A percentile compares a stretch with the other conserved stretches of the same genome.
Conservation (phyloP, 1,140 invertebrate genomes). For the Bombus affinis region DNA sequence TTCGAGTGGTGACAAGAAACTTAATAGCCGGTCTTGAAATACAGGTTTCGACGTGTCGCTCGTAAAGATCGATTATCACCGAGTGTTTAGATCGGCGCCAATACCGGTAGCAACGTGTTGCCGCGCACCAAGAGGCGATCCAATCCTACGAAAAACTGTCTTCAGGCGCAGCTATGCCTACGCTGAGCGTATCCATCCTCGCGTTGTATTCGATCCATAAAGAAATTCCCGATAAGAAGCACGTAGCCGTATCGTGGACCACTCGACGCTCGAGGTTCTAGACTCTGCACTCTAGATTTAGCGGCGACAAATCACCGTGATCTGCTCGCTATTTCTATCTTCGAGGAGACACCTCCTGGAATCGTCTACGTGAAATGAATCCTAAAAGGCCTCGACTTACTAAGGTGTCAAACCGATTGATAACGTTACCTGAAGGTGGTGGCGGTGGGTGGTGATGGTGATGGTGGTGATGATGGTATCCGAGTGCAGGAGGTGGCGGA, state of each 20-base stretch:
- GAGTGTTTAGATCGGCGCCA: slow-evolving; percentile 62
- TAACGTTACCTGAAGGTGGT: slow-evolving; percentile 72
- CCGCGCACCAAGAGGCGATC: slow-evolving; percentile 52
- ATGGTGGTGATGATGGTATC: slow-evolving; percentile 76
- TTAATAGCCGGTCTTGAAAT: slow-evolving; percentile 71
- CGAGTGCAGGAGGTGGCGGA: slow-evolving; percentile 74
- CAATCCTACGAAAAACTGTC: not conserved
- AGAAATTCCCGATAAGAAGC: slow-evolving; percentile 13
- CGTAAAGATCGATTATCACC: slow-evolving; percentile 70
- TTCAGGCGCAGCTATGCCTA: not conserved
- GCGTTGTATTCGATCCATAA: slow-evolving; percentile 11
- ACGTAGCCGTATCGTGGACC: not conserved
- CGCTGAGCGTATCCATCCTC: slow-evolving; percentile 3
- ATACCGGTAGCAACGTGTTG: slow-evolving; percentile 55
- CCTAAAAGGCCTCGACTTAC: not conserved
- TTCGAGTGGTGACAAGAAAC: slow-evolving; percentile 65
- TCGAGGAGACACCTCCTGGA: not conserved
- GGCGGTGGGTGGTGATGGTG: slow-evolving; percentile 73
- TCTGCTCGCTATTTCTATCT: not conserved
- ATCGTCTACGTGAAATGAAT: slow-evolving; percentile 12
- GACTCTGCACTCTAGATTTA: not conserved
- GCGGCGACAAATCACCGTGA: not conserved
- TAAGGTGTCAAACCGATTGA: not conserved
- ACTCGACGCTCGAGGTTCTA: not conserved
- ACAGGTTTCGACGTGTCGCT: slow-evolving; percentile 65